Conservation (phyloP, 2,797 vertebrate genomes). For the Sternarchorhynchus goeldii region DNA sequence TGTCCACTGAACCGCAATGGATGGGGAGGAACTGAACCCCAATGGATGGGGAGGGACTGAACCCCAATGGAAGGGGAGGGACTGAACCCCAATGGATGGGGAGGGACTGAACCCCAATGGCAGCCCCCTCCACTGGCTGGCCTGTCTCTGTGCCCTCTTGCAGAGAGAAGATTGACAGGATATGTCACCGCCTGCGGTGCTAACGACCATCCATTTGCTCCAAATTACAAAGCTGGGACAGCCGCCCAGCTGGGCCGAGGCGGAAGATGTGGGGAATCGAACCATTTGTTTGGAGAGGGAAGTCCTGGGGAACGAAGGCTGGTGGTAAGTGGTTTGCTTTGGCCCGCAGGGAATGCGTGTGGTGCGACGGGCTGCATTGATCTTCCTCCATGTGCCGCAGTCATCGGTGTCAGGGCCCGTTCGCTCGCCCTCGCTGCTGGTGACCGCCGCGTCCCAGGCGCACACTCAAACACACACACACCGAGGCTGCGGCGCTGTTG, state of each 20-base stretch:
- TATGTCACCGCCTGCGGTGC: slow-evolving; percentile 50
- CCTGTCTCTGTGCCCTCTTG: slow-evolving; percentile 33
- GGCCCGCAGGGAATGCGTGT: slow-evolving; percentile 45
- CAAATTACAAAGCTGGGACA: slow-evolving; percentile 44
- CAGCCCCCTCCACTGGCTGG: neutral
- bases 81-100: too few species aligned
- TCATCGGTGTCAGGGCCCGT: slow-evolving; percentile 32
- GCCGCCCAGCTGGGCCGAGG: slow-evolving; percentile 28
- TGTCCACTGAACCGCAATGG: too few species aligned
- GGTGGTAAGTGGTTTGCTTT: slow-evolving; percentile 52
- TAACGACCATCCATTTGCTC: slow-evolving; percentile 51
- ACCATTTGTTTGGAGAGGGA: slow-evolving; percentile 52
- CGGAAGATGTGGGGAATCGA: slow-evolving; percentile 22
- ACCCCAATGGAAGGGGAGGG: too few species aligned
- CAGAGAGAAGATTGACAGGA: slow-evolving; percentile 39
- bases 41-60: neutral
- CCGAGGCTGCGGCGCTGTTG: slow-evolving; percentile 55
- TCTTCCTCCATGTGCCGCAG: slow-evolving; percentile 44
- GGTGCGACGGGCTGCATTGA: slow-evolving; percentile 38
- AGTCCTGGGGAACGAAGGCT: slow-evolving; percentile 48
- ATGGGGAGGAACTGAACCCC: too few species aligned
- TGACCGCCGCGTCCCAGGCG: slow-evolving; percentile 42
- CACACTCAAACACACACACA: slow-evolving; percentile 40
- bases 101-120: neutral
- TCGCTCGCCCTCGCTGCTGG: slow-evolving; percentile 51